Evolutionary conservation across 2,888 invertebrate species (phyloP), one percentile per base, ranked within the genome.

Genomic region (Kryphioiulus occultus): DNA sequence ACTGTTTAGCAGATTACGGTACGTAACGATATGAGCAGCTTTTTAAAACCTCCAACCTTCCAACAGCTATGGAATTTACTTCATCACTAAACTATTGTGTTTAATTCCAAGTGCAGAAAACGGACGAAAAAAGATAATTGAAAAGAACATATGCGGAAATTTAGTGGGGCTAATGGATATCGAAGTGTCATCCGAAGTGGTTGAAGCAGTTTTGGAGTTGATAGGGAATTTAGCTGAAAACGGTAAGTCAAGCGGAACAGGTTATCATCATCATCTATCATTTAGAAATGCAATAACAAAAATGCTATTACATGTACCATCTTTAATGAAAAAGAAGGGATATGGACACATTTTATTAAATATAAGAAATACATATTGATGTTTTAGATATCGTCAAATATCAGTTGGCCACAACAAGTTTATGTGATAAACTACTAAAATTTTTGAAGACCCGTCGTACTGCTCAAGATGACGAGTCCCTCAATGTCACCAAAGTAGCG

Each of bases 401-500:
- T 0, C 92, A 95, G 85, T 92, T 97, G 90, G 97, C 96, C 0
- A 94, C 95, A 90, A 94, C 95, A 90, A 95, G 95, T 26, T 94
- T 96, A 5, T 95, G 96, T 89, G 95, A 96, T 91, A 93, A 96
- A 86, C 94, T 97, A 42, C 95, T 96, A 90, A 93, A 94, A 86
- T 93, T 96, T 22, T 93, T 97, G 53, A 95, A 96, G 91, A 94
- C 94, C 90, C 94, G 95, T 90, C 95, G 93, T 91, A 93, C 94
- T 88, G 91, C 91, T 85, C 94, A 93, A 87, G 94, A 94, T 91
- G 95, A 95, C 90, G 95, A 95, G 89, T 94, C 94, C 26, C 92
- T 94, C 90, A 94, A 95, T 2, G 93, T 96, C 7, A 94, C 96
- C 92, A 97, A 96, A 92, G 94, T 96, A 91, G 96, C 97, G 32